Conservation (phyloP, 2,888 invertebrate species). For the Temnothorax rugatulus region DNA sequence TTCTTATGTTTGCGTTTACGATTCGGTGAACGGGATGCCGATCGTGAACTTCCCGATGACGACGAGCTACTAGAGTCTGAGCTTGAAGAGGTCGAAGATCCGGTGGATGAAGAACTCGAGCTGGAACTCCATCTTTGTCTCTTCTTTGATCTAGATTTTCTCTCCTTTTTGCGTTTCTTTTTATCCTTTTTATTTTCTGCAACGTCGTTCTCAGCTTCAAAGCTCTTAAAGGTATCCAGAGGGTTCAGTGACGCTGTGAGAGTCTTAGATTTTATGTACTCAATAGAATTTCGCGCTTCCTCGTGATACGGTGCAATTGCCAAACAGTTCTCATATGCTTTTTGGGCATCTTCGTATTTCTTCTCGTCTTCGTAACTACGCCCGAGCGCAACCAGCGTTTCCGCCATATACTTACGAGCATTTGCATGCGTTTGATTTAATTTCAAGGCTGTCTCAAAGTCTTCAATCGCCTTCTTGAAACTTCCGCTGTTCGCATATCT, state of each 20-base stretch:
- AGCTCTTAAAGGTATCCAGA: conserved; percentile 82
- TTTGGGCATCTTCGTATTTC: conserved; percentile 94
- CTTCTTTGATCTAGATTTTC: conserved; percentile 85
- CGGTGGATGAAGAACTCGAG: conserved; percentile 90
- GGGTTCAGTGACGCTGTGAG: conserved; percentile 80
- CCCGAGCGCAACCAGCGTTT: conserved; percentile 96
- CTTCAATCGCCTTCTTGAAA: conserved; percentile 97
- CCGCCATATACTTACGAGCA: conserved; percentile 97
- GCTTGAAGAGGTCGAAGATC: conserved; percentile 89
- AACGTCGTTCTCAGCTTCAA: conserved; percentile 82
- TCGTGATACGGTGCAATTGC: conserved; percentile 95
- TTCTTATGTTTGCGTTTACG: conserved; percentile 84
- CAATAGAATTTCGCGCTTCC: conserved; percentile 94
- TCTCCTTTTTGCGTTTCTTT: conserved; percentile 86
- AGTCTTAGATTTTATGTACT: conserved; percentile 92
- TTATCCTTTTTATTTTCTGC: conserved; percentile 85
- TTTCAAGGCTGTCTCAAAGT: conserved; percentile 96
- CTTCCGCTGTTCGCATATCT: conserved; percentile 96
- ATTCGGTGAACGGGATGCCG: conserved; percentile 82
- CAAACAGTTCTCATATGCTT: conserved; percentile 94
- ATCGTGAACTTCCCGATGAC: conserved; percentile 85
- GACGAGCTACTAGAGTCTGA: conserved; percentile 88
- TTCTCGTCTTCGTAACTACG: conserved; percentile 95
- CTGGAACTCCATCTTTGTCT: conserved; percentile 87
- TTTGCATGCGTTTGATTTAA: conserved; percentile 96